Evolutionary conservation across 2,113 vertebrate genomes (phyloP).

Genomic region (Siniperca knerii): DNA sequence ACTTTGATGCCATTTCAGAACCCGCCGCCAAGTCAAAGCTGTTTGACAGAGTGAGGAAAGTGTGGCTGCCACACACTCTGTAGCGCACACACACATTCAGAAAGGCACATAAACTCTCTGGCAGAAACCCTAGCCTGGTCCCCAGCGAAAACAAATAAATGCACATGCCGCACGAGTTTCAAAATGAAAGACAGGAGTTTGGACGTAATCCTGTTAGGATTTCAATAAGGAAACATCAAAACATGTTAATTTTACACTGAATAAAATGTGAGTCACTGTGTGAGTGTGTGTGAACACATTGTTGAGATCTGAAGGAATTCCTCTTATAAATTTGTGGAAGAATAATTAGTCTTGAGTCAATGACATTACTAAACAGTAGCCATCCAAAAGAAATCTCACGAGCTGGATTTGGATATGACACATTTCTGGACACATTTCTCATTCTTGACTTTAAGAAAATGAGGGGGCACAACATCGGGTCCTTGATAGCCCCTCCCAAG

Average conservation of each 20-base stretch:
- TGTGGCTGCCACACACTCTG: slow-evolving; percentile 51
- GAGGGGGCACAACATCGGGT: slow-evolving; percentile 49
- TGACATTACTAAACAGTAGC: slow-evolving; percentile 57
- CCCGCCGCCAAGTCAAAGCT: slow-evolving; percentile 68
- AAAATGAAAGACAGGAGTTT: slow-evolving; percentile 64
- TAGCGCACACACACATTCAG: background rate
- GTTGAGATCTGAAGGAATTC: slow-evolving; percentile 57
- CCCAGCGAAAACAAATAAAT: slow-evolving; percentile 69
- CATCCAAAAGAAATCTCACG: slow-evolving; percentile 36
- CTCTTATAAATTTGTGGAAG: slow-evolving; percentile 32
- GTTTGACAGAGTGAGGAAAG: slow-evolving; percentile 71
- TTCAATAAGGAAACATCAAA: slow-evolving; percentile 58
- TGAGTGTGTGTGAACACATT: slow-evolving; percentile 22
- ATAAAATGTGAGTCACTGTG: slow-evolving; percentile 40
- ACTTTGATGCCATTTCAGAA: slow-evolving; percentile 80
- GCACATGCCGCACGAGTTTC: slow-evolving; percentile 20
- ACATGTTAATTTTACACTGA: slow-evolving; percentile 50
- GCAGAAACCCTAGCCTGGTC: slow-evolving; percentile 46
- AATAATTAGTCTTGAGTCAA: slow-evolving; percentile 56
- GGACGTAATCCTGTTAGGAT: slow-evolving; percentile 65
- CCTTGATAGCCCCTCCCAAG: slow-evolving; percentile 69
- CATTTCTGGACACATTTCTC: slow-evolving; percentile 61
- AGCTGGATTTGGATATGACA: slow-evolving; percentile 57
- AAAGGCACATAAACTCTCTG: slow-evolving; percentile 57
- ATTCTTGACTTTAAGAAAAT: slow-evolving; percentile 53